phyloP scores from a whole-genome alignment of 2,888 invertebrate species.

The Mantis religiosa region DNA sequence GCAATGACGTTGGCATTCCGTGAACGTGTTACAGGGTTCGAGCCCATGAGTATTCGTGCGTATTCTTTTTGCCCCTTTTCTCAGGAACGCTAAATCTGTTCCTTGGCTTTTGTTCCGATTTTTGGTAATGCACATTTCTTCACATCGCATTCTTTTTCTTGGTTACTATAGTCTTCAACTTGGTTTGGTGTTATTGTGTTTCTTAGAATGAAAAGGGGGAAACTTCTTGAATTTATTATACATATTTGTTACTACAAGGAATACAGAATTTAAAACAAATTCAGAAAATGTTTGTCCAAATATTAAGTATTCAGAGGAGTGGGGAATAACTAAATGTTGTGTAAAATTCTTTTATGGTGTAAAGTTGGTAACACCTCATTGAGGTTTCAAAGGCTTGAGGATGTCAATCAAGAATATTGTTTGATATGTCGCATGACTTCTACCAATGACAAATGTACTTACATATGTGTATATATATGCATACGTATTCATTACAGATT shows the following conservation, averaged over 20 bases:
- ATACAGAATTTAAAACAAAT: neutral
- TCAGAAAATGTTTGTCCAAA: too few species aligned
- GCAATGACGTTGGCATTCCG: conserved; percentile 1
- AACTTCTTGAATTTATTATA: neutral
- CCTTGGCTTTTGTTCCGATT: neutral
- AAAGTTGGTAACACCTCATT: too few species aligned
- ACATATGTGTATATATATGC: too few species aligned
- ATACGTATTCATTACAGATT: too few species aligned
- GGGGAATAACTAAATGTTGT: too few species aligned
- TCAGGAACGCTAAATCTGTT: neutral
- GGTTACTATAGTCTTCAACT: neutral
- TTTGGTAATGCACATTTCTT: neutral
- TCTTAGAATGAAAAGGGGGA: neutral
- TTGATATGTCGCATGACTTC: too few species aligned
- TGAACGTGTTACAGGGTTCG: conserved; percentile 6
- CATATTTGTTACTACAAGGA: neutral
- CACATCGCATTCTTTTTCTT: neutral
- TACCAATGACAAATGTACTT: too few species aligned
- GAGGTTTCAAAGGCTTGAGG: too few species aligned
- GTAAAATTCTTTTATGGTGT: too few species aligned
- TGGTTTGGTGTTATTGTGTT: neutral
- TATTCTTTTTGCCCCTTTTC: neutral
- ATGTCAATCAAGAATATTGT: too few species aligned
- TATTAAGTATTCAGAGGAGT: too few species aligned
- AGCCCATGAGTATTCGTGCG: neutral